phyloP scores from a whole-genome alignment of 2,797 vertebrate species.

The Pseudomugil gertrudae region DNA sequence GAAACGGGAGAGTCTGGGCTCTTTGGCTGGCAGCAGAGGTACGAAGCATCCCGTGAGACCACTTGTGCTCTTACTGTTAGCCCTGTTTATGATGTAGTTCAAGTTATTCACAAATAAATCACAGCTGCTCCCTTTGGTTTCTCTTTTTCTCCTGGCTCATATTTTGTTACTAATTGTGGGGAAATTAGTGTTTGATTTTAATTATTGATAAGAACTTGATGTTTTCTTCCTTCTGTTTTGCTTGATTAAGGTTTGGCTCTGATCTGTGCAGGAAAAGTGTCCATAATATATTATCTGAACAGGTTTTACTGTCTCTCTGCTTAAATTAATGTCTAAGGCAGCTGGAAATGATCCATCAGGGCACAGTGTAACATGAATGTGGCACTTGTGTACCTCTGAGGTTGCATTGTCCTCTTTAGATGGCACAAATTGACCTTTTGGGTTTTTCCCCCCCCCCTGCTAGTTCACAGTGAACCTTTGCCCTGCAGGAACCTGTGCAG shows the following conservation, averaged over 20 bases:
- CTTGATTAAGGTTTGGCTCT: neutral
- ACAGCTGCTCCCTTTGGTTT: slow-evolving; percentile 49
- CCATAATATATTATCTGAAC: neutral
- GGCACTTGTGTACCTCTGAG: neutral
- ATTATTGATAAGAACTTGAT: neutral
- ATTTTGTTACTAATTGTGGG: neutral
- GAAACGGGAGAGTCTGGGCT: neutral
- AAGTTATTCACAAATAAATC: slow-evolving; percentile 73
- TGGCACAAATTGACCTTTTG: neutral
- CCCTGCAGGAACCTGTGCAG: slow-evolving; percentile 43
- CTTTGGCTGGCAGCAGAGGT: slow-evolving; percentile 26
- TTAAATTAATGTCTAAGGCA: too few species aligned
- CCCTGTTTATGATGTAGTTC: slow-evolving; percentile 61
- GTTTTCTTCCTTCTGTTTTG: neutral
- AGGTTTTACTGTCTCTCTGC: neutral
- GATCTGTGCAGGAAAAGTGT: neutral
- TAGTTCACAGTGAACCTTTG: slow-evolving; percentile 47
- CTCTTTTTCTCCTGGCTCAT: neutral
- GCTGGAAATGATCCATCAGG: neutral
- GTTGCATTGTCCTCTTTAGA: too few species aligned
- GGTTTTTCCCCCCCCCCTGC: neutral
- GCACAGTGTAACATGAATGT: neutral
- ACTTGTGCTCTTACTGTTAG: slow-evolving; percentile 68
- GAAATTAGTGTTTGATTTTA: neutral
- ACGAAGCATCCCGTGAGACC: slow-evolving; percentile 35